Base-by-base conservation (phyloP, 2,113 vertebrate genomes). In the Brachyhypopomus gauderio region DNA sequence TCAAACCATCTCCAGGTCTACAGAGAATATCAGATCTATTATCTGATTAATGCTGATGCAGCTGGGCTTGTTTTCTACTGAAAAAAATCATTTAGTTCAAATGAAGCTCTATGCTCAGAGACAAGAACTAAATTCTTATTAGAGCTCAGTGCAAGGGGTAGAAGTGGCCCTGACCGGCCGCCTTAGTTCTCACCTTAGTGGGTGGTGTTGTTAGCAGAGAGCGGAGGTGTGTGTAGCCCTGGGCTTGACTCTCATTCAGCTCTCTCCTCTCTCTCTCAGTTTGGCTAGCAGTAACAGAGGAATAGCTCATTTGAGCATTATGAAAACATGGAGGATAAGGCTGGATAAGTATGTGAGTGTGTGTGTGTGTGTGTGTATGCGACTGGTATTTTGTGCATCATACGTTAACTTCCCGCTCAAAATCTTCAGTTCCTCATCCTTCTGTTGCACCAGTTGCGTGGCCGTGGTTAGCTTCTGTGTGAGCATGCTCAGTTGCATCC, bases 341-440 rank as follows among this genome's bases (percentile, higher is more conserved):
- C 55, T 67, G 17, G 3, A 58, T 59, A 34, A 45, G 62, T 30
- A 17, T 23, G 6, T 34, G 5, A 55, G 0, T 0, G n/a, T 38
- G 4, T 71, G 30, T 71, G 16, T 7, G 4, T 79, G 12, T 72
- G 20, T 16, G 27, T 60, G 27, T 17, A 59, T 63, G 16, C 56
- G 25, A 2, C 19, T 52, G 45, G 14, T 14, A 58, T 34, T 71
- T 7, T 73, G 20, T 67, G 17, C 2, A 52, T 71, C 19, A 0
- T 85, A 95, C 95, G 90, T 91, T 74, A 95, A 62, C 5, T 92
- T 88, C 74, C 90, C 89, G 59, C 63, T 86, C 58, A 88, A 81
- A 52, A 66, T 82, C 85, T 85, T 84, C 74, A 93, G 87, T 52
- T 94, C 90, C 75, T 0, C 17, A 63, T 92, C 90, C 85, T 93